These are phyloP conservation scores for Mungos mungo DNA, from an alignment of 2,113 vertebrate genomes.

Conservation along the genomic window DNA sequence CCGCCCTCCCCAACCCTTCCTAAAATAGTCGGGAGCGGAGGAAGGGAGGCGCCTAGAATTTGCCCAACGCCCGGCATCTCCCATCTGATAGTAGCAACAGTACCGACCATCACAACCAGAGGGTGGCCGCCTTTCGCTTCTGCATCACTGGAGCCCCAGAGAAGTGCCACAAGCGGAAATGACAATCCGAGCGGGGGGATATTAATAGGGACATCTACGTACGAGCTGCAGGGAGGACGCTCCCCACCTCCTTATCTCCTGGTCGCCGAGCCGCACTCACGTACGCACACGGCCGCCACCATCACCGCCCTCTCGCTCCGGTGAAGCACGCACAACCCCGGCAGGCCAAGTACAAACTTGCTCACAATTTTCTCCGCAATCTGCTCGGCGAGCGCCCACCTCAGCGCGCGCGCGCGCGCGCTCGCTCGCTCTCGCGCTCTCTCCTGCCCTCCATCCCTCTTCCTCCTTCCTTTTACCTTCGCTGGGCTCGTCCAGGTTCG, in stretches of 20 bases:
- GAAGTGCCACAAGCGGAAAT: constrained; percentile 66
- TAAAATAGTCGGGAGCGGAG: constrained; percentile 70
- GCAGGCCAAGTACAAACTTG: constrained; percentile 66
- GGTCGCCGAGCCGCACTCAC: neutral
- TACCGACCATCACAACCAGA: neutral
- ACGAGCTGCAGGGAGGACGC: neutral
- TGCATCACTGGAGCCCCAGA: neutral
- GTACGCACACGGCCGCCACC: neutral
- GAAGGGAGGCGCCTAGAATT: constrained; percentile 56
- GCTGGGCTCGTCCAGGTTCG: neutral
- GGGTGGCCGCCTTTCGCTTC: constrained; percentile 22
- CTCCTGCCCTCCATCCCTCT: neutral
- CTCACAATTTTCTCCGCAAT: neutral
- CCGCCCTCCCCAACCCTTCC: neutral
- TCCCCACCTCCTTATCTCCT: neutral
- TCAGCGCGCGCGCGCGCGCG: too few relatives aligned
- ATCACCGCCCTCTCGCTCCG: neutral
- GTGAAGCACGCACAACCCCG: neutral
- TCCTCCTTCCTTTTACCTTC: constrained; percentile 30
- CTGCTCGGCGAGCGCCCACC: neutral
- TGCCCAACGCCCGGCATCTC: neutral
- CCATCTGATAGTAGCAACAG: constrained; percentile 41
- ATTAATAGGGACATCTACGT: neutral
- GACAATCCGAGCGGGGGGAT: constrained; percentile 48
- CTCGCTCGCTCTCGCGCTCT: neutral